A percentile compares a stretch with the other conserved stretches of the same genome.
These are phyloP conservation scores for Semicossyphus pulcher DNA, from an alignment of 2,113 vertebrate genomes.

Conservation along the genomic window DNA sequence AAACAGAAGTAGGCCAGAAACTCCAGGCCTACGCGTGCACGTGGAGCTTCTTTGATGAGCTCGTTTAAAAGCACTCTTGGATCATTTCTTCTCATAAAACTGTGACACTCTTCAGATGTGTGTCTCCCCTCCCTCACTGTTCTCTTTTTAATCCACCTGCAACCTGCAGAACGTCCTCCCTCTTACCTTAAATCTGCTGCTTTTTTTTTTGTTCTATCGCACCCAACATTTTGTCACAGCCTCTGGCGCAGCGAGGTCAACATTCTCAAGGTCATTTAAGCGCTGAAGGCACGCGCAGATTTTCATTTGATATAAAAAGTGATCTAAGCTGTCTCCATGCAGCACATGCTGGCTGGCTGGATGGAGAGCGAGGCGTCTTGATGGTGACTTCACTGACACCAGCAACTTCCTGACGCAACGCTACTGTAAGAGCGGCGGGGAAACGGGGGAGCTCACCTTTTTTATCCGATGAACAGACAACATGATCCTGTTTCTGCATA, in stretches of 20 bases:
- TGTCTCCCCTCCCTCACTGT: background rate
- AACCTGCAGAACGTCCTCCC: constrained; percentile 23
- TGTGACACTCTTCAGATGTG: background rate
- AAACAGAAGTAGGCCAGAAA: background rate
- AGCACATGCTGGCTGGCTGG: background rate
- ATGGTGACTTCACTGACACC: constrained; percentile 73
- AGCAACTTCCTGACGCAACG: constrained; percentile 83
- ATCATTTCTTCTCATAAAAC: background rate
- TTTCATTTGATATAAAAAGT: background rate
- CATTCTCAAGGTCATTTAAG: constrained; percentile 22
- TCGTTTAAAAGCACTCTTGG: background rate
- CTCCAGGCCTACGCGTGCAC: constrained; percentile 14
- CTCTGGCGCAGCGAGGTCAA: constrained; percentile 29
- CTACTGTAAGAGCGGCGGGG: constrained; percentile 76
- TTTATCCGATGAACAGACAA: constrained; percentile 77
- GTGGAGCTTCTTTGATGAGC: background rate
- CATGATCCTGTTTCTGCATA: constrained; percentile 78
- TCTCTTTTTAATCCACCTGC: background rate
- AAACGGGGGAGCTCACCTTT: constrained; percentile 74
- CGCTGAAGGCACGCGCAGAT: constrained; percentile 9
- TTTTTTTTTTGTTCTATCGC: background rate
- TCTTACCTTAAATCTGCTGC: constrained; percentile 9
- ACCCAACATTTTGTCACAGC: constrained; percentile 8
- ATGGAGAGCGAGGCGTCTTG: constrained; percentile 59
- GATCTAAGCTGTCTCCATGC: background rate